Conservation (phyloP, 2,888 invertebrate species). For the Brassicogethes aeneus region DNA sequence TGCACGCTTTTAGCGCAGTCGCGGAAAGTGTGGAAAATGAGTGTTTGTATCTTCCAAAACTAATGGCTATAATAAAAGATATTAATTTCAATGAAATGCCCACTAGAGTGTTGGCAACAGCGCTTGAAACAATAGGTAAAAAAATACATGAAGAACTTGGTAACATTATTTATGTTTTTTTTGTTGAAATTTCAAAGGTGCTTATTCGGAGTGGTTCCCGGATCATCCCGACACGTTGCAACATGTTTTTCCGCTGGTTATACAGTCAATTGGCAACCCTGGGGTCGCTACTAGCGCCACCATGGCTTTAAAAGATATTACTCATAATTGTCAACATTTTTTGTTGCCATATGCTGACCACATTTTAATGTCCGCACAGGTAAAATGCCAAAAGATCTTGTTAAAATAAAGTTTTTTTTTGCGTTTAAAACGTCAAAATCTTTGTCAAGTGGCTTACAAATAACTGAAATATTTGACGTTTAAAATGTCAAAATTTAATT, state of each 20-base stretch:
- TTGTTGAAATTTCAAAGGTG: slow-evolving; percentile 43
- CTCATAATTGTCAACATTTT: slow-evolving; percentile 68
- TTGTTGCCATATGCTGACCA: slow-evolving; percentile 69
- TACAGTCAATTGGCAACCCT: slow-evolving; percentile 54
- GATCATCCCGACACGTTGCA: slow-evolving; percentile 59
- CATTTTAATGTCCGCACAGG: slow-evolving; percentile 62
- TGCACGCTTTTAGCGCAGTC: slow-evolving; percentile 56
- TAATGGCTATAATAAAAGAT: slow-evolving; percentile 52
- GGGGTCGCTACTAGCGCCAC: slow-evolving; percentile 72
- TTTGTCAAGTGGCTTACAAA: too few species aligned
- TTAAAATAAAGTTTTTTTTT: not conserved
- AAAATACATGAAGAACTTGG: too few species aligned
- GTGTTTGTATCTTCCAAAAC: slow-evolving; percentile 46
- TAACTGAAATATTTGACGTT: too few species aligned
- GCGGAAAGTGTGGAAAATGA: slow-evolving; percentile 51
- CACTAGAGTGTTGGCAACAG: slow-evolving; percentile 57
- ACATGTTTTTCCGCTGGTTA: slow-evolving; percentile 58
- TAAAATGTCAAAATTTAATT: too few species aligned
- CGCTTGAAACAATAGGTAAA: slow-evolving; percentile 71
- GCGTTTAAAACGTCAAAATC: too few species aligned
- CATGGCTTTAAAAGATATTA: slow-evolving; percentile 80
- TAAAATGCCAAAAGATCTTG: too few species aligned
- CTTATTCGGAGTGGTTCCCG: slow-evolving; percentile 80
- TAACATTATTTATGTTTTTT: not conserved
- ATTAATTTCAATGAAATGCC: slow-evolving; percentile 54